phyloP scores from a whole-genome alignment of 2,113 vertebrate genomes.

The Capricornis sumatraensis region DNA sequence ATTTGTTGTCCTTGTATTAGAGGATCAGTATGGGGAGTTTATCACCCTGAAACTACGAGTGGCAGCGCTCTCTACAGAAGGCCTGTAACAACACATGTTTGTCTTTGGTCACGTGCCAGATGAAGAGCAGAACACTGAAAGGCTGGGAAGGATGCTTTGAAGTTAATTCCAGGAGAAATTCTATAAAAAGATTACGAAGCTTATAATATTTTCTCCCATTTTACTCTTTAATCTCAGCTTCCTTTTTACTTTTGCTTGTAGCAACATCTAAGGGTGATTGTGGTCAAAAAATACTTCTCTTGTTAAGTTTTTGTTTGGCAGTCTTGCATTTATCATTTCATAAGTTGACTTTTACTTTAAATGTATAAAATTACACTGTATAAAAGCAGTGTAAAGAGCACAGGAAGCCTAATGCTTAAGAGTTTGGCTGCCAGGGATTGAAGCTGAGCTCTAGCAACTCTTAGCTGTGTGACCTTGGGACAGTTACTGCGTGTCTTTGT shows the following conservation, averaged over 20 bases:
- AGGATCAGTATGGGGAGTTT: conserved; percentile 47
- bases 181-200: conserved; percentile 56
- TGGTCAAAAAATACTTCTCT: conserved; percentile 55
- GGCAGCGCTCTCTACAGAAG: conserved; percentile 61
- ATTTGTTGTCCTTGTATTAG: conserved; percentile 35
- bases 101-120: conserved; percentile 61
- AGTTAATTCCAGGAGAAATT: conserved; percentile 67
- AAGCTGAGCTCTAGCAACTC: not conserved
- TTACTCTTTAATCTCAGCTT: conserved; percentile 59
- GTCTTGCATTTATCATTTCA: conserved; percentile 28
- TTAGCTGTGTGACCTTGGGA: not conserved
- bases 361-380: not conserved
- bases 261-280: conserved; percentile 47
- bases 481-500: not conserved
- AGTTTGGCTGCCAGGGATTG: not conserved
- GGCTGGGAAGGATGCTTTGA: conserved; percentile 58
- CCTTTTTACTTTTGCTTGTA: conserved; percentile 55
- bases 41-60: conserved; percentile 31
- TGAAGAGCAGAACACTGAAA: conserved; percentile 57
- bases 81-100: conserved; percentile 55
- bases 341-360: conserved; percentile 14
- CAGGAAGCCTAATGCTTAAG: not conserved
- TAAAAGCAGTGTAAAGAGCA: not conserved
- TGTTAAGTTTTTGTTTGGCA: conserved; percentile 48
- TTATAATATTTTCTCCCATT: conserved; percentile 67